phyloP scores from a whole-genome alignment of 2,113 vertebrate genomes.

The Perccottus glenii region DNA sequence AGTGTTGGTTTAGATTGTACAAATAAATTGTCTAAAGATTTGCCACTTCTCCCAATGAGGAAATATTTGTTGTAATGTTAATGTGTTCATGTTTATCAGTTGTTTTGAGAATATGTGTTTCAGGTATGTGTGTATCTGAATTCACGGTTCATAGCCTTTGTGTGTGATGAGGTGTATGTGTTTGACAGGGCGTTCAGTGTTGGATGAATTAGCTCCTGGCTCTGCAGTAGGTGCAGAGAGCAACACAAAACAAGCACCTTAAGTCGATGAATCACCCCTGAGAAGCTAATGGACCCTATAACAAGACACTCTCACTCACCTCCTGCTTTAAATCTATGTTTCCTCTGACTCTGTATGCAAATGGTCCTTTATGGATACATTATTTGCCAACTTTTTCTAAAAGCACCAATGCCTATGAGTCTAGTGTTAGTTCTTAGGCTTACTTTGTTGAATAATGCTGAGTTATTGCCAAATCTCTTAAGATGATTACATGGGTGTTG shows the following conservation, averaged over 20 bases:
- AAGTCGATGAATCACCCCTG: constrained; percentile 42
- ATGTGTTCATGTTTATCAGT: neutral
- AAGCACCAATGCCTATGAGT: no score
- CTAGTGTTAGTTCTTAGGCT: no score
- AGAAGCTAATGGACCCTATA: constrained; percentile 39
- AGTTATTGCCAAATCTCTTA: no score
- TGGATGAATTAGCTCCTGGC: constrained; percentile 35
- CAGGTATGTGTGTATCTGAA: neutral
- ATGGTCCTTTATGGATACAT: no score
- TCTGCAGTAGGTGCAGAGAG: constrained; percentile 32
- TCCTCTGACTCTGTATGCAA: neutral
- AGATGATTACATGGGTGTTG: no score
- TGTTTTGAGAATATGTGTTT: neutral
- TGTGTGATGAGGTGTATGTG: constrained; percentile 16
- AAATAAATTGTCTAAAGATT: no score
- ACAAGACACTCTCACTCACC: constrained; percentile 8
- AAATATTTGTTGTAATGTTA: neutral
- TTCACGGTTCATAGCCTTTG: neutral
- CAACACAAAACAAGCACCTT: constrained; percentile 39
- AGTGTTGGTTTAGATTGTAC: no score
- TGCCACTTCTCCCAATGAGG: no score
- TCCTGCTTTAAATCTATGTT: neutral
- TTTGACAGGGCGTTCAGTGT: constrained; percentile 18
- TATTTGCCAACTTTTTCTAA: no score
- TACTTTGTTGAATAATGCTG: no score